These are phyloP conservation scores for Heliconius aoede DNA, from an alignment of 2,888 invertebrate species.

Conservation along the genomic window DNA sequence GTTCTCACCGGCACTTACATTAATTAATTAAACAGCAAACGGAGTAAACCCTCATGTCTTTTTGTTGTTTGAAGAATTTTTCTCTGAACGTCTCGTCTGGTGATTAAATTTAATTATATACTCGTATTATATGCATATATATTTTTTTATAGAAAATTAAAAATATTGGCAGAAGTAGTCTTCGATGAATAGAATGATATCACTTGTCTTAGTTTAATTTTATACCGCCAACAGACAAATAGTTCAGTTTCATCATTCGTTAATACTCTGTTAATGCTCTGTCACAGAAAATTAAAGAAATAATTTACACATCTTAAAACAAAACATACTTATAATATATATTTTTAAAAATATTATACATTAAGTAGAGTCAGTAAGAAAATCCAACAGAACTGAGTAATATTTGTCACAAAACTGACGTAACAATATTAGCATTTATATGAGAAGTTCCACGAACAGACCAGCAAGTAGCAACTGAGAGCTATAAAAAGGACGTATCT, in stretches of 20 bases:
- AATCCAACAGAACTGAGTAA: constrained; percentile 10
- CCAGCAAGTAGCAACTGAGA: not conserved
- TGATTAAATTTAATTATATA: not conserved
- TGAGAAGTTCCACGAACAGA: constrained; percentile 13
- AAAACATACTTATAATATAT: too few relatives aligned
- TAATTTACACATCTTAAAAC: not conserved
- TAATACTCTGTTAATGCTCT: not conserved
- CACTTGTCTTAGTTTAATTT: too few relatives aligned
- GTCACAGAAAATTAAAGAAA: not conserved
- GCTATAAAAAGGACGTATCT: constrained; percentile 12
- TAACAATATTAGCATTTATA: constrained; percentile 16
- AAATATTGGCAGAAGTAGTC: not conserved
- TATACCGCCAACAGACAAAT: not conserved
- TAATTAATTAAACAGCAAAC: constrained; percentile 79
- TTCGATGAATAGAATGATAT: too few relatives aligned
- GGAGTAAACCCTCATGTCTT: constrained; percentile 54
- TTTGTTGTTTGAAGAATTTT: constrained; percentile 42
- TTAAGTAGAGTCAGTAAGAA: not conserved
- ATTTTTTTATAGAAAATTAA: not conserved
- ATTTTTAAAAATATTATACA: not conserved
- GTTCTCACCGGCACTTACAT: constrained; percentile 80
- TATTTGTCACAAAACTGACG: constrained; percentile 18
- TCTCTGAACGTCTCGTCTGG: constrained; percentile 17
- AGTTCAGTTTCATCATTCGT: not conserved
- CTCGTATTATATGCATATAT: too few relatives aligned